Conservation (phyloP, 1,140 invertebrate genomes). For the Antheraea pernyi region DNA sequence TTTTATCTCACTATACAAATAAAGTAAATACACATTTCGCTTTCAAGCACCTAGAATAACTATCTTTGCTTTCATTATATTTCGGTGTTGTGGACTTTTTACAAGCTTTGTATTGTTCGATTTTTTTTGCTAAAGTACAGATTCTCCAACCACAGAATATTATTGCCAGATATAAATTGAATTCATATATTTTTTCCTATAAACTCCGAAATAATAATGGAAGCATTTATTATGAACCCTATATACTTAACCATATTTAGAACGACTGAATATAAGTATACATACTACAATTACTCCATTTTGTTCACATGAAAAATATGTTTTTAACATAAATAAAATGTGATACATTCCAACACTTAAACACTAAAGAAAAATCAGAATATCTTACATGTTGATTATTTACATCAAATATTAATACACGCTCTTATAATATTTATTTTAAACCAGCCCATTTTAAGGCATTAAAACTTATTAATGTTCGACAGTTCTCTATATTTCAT, state of each 20-base stretch:
- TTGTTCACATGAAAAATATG: neutral
- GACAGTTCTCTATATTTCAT: no score
- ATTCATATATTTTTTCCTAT: neutral
- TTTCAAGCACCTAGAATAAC: slow-evolving; percentile 23
- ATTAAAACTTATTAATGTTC: no score
- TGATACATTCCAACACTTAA: slow-evolving; percentile 66
- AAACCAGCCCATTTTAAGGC: no score
- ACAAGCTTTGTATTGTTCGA: neutral
- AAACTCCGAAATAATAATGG: neutral
- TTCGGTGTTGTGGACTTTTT: neutral
- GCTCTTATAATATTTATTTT: slow-evolving; percentile 12
- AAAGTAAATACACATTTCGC: slow-evolving; percentile 15
- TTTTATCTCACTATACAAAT: slow-evolving; percentile 21
- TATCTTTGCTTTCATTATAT: slow-evolving; percentile 1
- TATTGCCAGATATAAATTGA: neutral
- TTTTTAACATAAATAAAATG: slow-evolving; percentile 68
- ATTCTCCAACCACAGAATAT: neutral
- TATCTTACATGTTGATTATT: slow-evolving; percentile 49
- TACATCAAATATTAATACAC: slow-evolving; percentile 38
- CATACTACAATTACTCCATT: neutral
- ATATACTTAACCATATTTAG: neutral
- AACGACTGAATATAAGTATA: neutral
- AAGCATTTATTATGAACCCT: neutral
- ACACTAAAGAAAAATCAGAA: slow-evolving; percentile 50
- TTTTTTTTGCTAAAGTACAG: neutral